These are phyloP conservation scores for Muntiacus reevesi DNA, from an alignment of 2,113 vertebrate species.

Conservation along the genomic window DNA sequence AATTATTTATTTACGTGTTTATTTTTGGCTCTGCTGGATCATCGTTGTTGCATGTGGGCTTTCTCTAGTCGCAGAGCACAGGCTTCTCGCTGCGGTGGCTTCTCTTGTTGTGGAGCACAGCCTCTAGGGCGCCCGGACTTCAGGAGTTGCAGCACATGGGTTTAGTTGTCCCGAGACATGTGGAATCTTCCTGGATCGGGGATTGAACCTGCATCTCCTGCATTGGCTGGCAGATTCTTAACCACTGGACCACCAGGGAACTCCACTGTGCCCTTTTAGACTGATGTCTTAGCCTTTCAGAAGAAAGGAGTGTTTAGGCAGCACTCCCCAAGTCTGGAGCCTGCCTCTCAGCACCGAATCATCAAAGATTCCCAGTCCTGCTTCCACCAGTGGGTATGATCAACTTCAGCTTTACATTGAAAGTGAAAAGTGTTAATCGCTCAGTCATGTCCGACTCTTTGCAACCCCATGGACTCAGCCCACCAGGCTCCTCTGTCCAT, in stretches of 20 bases:
- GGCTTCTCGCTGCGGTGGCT: accelerated
- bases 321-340: neutral
- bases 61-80: neutral
- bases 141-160: neutral
- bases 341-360: neutral
- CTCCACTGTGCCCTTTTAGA: neutral
- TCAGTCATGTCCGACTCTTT: neutral
- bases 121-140: neutral
- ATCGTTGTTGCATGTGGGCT: neutral
- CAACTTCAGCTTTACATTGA: neutral
- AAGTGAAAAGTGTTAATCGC: neutral
- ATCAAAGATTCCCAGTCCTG: neutral
- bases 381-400: neutral
- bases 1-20: neutral
- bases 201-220: accelerated
- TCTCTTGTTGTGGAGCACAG: neutral
- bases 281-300: neutral
- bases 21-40: neutral
- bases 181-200: neutral
- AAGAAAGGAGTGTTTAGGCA: neutral
- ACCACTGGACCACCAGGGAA: neutral
- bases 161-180: neutral
- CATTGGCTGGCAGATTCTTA: neutral
- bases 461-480: neutral
- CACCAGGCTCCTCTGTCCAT: neutral